Evolutionary conservation across 2,888 invertebrate genomes (phyloP).

Genomic region (Acleris emargana): DNA sequence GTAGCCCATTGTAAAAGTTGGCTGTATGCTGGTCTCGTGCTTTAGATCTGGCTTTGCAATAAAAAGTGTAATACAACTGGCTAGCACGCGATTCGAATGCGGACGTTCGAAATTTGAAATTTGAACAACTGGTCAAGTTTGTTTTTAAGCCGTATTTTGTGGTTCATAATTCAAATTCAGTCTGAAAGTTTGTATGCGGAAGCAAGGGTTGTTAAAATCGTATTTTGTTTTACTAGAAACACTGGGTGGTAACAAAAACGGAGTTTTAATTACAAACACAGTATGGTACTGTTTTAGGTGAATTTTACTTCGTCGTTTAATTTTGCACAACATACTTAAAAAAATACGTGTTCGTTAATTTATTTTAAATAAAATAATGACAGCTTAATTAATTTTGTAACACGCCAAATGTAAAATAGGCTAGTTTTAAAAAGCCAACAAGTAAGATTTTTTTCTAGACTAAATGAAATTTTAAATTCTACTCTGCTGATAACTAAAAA

Average conservation of each 20-base stretch:
- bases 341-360: slow-evolving; percentile 11
- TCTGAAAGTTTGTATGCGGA: slow-evolving; percentile 15
- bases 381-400: neutral
- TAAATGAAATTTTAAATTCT: neutral
- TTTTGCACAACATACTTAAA: slow-evolving; percentile 12
- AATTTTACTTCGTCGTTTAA: slow-evolving; percentile 8
- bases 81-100: slow-evolving; percentile 56
- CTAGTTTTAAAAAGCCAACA: neutral
- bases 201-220: slow-evolving; percentile 26
- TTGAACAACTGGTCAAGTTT: slow-evolving; percentile 42
- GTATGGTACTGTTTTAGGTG: neutral
- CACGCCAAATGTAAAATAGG: slow-evolving; percentile 2
- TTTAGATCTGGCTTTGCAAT: slow-evolving; percentile 53
- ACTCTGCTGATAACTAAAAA: slow-evolving; percentile 18
- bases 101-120: slow-evolving; percentile 52
- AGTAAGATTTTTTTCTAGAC: too few relatives aligned
- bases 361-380: slow-evolving; percentile 9
- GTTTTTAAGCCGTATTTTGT: slow-evolving; percentile 29
- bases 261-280: too few relatives aligned
- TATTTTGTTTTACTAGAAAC: slow-evolving; percentile 13
- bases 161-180: slow-evolving; percentile 32
- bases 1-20: slow-evolving; percentile 51
- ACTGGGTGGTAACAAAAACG: slow-evolving; percentile 1
- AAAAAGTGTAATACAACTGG: slow-evolving; percentile 43
- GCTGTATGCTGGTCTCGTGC: slow-evolving; percentile 50